Evolutionary conservation across 2,888 invertebrate species (phyloP), one percentile per base, ranked within the genome.

Genomic region (Watsonalla binaria): DNA sequence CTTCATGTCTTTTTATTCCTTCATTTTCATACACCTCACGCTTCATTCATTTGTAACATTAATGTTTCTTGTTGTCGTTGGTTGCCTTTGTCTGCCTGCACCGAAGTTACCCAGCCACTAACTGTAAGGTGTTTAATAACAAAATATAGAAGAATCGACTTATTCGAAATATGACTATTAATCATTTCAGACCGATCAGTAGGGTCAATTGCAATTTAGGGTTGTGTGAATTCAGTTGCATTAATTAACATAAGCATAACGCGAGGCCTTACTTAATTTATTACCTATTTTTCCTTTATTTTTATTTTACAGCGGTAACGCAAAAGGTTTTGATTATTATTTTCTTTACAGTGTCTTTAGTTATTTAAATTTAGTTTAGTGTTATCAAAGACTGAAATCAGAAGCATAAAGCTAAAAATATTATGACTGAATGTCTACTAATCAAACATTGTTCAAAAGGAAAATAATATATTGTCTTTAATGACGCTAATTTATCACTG

Each of bases 81-180:
- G 46, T 54, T 65, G 68, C 68, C 70, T 69, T 65, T 72, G 67
- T 74, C 76, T 78, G 75, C 60, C 73, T 76, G 78, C 72, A 76
- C 79, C 76, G 65, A 68, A 67, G 74, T 69, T 78, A 69, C 73
- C 70, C 67, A 58, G 70, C 69, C 67, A 73, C 74, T 74, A 71
- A 76, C 70, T 58, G 50, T 53, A 51, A 52, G 37, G 33, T 47
- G 15, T 46, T 53, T 53, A 37, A 53, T 51, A 56, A 54, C 47
- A 13, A 45, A 45, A 45, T 49, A 53, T 51, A 9, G 45, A 52
- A 9, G 13, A 53, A 37, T 37, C 2, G 37, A 37, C 37, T 37
- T 6, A 37, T 37, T 4, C 7, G 37, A 37, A 37, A 37, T 37
- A 37, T 37, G 0, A 6, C 5, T 37, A 8, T 8, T 0, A 37